phyloP scores from a whole-genome alignment of 2,113 vertebrate genomes.

The Sakesphorus luctuosus region DNA sequence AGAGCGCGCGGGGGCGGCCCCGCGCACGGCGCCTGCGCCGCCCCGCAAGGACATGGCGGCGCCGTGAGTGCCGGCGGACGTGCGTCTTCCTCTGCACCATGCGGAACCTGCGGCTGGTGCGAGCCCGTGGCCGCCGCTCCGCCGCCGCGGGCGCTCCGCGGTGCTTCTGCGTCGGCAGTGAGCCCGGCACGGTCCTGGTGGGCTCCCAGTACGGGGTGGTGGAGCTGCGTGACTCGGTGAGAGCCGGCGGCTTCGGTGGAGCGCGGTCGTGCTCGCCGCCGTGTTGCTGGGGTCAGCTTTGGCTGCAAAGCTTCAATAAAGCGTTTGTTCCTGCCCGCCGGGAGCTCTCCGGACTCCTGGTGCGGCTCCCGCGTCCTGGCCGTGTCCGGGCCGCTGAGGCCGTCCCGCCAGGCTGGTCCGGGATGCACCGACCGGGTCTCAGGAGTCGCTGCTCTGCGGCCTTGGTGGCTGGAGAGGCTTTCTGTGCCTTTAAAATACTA shows the following conservation, averaged over 20 bases:
- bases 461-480: no score
- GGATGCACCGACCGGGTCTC: no score
- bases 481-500: neutral
- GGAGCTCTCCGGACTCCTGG: neutral
- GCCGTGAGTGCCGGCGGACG: neutral
- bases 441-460: rapidly evolving
- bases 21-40: neutral
- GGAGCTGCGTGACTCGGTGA: conserved; percentile 80
- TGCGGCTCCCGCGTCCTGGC: rapidly evolving
- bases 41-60: neutral
- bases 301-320: neutral
- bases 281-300: neutral
- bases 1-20: neutral
- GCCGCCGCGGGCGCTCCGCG: conserved; percentile 74
- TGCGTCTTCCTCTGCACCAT: conserved; percentile 44
- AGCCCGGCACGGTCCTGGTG: conserved; percentile 80
- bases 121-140: conserved; percentile 26
- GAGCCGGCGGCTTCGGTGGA: neutral
- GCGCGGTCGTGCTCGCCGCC: neutral
- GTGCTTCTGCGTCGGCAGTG: conserved; percentile 76
- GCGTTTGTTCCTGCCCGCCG: neutral
- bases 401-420: no score
- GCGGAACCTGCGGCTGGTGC: conserved; percentile 89
- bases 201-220: conserved; percentile 79
- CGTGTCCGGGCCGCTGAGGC: rapidly evolving